phyloP scores from a whole-genome alignment of 2,797 vertebrate genomes.

The Gobionotothen gibberifrons region DNA sequence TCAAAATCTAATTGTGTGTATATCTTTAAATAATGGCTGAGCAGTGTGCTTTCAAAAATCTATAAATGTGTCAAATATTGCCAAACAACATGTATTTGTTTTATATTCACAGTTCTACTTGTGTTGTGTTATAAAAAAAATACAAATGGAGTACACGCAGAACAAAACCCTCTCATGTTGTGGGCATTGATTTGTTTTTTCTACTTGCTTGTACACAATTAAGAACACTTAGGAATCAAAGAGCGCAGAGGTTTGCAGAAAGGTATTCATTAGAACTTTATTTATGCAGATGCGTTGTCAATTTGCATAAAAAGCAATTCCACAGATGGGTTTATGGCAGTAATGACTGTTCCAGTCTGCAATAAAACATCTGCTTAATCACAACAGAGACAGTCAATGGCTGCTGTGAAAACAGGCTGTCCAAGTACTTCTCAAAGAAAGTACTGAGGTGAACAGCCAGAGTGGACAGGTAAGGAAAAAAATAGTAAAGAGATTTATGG shows the following conservation, averaged over 20 bases:
- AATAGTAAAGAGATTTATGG: slow-evolving; percentile 45
- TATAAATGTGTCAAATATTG: slow-evolving; percentile 54
- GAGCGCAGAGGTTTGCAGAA: slow-evolving; percentile 83
- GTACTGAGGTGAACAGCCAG: slow-evolving; percentile 64
- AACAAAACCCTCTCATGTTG: slow-evolving; percentile 65
- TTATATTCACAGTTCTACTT: slow-evolving; percentile 29
- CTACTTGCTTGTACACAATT: slow-evolving; percentile 83
- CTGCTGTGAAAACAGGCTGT: slow-evolving; percentile 79
- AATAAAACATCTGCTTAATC: slow-evolving; percentile 90
- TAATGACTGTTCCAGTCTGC: slow-evolving; percentile 87
- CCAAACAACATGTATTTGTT: slow-evolving; percentile 34
- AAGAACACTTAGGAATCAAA: slow-evolving; percentile 84
- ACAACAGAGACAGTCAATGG: slow-evolving; percentile 83
- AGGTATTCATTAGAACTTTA: slow-evolving; percentile 90
- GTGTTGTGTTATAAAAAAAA: slow-evolving; percentile 23
- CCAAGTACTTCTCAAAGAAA: slow-evolving; percentile 78
- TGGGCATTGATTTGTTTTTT: slow-evolving; percentile 73
- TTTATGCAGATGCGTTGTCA: slow-evolving; percentile 86
- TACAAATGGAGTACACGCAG: slow-evolving; percentile 30
- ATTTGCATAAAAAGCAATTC: slow-evolving; percentile 90
- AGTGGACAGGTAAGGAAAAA: slow-evolving; percentile 62
- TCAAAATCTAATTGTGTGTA: slow-evolving; percentile 59
- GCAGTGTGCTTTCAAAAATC: slow-evolving; percentile 55
- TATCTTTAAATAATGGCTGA: slow-evolving; percentile 59
- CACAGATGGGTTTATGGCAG: slow-evolving; percentile 90